Evolutionary conservation across 2,113 vertebrate genomes (phyloP).

Genomic region (Isichthys henryi): DNA sequence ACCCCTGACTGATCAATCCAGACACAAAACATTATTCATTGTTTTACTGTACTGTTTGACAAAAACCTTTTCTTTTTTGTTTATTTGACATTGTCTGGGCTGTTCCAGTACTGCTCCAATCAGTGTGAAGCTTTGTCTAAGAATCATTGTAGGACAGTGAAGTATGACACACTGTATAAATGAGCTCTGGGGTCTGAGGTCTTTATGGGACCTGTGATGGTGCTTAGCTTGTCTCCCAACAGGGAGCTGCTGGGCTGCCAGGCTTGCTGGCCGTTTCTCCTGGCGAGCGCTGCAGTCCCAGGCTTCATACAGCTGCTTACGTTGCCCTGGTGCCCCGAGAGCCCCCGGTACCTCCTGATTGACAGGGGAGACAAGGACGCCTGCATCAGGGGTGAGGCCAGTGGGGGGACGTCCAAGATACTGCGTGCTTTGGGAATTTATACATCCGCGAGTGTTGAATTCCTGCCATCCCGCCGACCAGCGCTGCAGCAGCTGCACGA

Average conservation of each 20-base stretch:
- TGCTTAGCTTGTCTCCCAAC: constrained; percentile 23
- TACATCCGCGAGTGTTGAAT: constrained; percentile 37
- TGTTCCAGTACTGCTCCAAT: background rate
- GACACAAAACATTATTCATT: background rate
- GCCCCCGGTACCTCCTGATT: constrained; percentile 81
- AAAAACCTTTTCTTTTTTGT: background rate
- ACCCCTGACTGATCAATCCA: background rate
- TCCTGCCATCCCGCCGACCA: constrained; percentile 35
- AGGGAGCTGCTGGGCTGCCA: constrained; percentile 80
- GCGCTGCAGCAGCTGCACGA: constrained; percentile 69
- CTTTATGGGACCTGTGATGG: background rate
- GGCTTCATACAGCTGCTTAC: constrained; percentile 72
- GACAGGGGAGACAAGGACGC: constrained; percentile 72
- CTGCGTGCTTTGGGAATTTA: constrained; percentile 43
- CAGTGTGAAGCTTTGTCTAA: background rate
- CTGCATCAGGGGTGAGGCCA: constrained; percentile 67
- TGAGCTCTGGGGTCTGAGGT: background rate
- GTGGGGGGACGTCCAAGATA: background rate
- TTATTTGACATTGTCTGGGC: background rate
- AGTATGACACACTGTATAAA: background rate
- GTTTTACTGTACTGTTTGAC: background rate
- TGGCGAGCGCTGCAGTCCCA: constrained; percentile 76
- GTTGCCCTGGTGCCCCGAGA: constrained; percentile 83
- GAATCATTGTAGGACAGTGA: background rate
- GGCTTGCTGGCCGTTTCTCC: constrained; percentile 72